Conservation (phyloP, 2,888 invertebrate species). For the Parasteatoda lunata region DNA sequence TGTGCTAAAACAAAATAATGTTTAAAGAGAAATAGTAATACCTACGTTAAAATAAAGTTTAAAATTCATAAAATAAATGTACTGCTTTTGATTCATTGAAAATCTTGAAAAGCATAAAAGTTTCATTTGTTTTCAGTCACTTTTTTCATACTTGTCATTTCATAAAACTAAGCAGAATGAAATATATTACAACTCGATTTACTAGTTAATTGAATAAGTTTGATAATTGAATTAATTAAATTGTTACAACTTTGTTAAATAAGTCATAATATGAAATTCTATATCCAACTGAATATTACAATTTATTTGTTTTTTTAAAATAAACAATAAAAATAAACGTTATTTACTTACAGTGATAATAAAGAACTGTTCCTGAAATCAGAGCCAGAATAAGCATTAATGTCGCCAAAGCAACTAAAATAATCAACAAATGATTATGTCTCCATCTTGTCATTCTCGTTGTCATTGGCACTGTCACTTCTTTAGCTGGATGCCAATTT, state of each 20-base stretch:
- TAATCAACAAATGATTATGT: slow-evolving; percentile 56
- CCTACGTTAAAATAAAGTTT: no score
- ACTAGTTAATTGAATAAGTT: not conserved
- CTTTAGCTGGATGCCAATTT: slow-evolving; percentile 50
- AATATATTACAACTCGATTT: no score
- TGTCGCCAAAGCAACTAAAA: slow-evolving; percentile 51
- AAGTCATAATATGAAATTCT: not conserved
- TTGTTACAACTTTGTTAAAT: not conserved
- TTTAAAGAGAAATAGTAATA: no score
- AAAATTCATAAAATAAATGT: not conserved
- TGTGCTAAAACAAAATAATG: no score
- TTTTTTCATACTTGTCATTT: not conserved
- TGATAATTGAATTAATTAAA: no score
- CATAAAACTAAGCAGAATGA: no score
- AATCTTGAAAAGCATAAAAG: not conserved
- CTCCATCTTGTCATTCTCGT: slow-evolving; percentile 58
- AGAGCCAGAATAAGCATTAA: slow-evolving; percentile 60
- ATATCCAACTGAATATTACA: not conserved
- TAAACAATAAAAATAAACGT: not conserved
- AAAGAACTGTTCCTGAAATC: slow-evolving; percentile 61
- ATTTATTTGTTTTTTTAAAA: not conserved
- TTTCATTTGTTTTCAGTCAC: not conserved
- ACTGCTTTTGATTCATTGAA: no score
- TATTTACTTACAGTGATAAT: slow-evolving; percentile 64
- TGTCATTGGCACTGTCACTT: slow-evolving; percentile 36